These are phyloP conservation scores for Silurus meridionalis DNA, from an alignment of 2,113 vertebrate genomes.

Conservation along the genomic window DNA sequence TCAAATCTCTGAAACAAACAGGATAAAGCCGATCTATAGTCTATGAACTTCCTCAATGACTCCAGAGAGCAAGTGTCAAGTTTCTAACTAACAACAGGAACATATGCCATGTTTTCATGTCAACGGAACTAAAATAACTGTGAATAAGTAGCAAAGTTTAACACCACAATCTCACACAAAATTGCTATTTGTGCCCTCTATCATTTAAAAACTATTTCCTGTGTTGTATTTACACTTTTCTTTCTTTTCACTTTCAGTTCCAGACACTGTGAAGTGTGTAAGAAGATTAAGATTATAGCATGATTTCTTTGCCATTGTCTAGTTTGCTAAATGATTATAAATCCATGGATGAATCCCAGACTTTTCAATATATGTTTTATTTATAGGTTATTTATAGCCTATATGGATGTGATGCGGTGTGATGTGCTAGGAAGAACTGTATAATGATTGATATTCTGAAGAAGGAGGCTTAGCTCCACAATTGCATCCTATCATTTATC, in stretches of 20 bases:
- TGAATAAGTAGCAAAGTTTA: no score
- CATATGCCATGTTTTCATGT: constrained; percentile 20
- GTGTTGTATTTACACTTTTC: not conserved
- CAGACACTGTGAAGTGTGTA: not conserved
- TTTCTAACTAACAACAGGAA: constrained; percentile 24
- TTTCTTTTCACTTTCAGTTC: not conserved
- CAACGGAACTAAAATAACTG: not conserved
- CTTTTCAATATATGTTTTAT: not conserved
- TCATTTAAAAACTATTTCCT: not conserved
- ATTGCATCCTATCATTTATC: constrained; percentile 39
- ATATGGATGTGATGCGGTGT: not conserved
- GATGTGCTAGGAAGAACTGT: not conserved
- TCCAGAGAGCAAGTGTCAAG: constrained; percentile 11
- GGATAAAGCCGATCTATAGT: constrained; percentile 23
- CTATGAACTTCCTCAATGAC: constrained; percentile 23
- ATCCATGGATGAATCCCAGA: not conserved
- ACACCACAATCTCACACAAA: not conserved
- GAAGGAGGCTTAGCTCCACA: constrained; percentile 11
- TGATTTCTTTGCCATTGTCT: not conserved
- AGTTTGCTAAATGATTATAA: not conserved
- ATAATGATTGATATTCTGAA: constrained; percentile 11
- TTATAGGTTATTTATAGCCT: not conserved
- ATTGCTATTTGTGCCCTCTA: not conserved
- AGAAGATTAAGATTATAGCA: not conserved
- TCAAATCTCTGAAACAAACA: constrained; percentile 55